Evolutionary conservation across 2,888 invertebrate species (phyloP), one percentile per base, ranked within the genome.

Genomic region (Cephus sareptanus): DNA sequence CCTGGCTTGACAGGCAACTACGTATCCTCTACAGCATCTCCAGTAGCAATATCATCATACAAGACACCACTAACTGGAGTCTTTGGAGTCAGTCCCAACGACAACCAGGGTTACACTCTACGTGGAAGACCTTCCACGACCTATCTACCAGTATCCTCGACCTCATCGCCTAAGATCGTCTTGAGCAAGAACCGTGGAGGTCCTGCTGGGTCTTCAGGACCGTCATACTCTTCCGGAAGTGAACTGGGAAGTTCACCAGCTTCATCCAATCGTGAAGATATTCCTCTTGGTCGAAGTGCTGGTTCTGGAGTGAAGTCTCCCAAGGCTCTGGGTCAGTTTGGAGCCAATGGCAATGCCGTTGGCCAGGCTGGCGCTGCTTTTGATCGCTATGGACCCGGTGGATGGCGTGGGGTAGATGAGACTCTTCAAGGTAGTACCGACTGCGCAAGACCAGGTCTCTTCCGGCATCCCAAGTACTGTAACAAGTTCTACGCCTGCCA

Each of bases 401-500:
- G 94, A 34, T 92, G 92, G 90, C 92, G 94, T 82, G 93, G 93
- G 4, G 75, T 81, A 23, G 87, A 89, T 33, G 86, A 88, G 34
- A 82, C 91, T 93, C 81, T 95, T 93, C 93, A 93, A 93, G 92
- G 92, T 3, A 90, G 87, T 11, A 90, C 90, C 11, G 91, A 92
- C 34, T 94, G 94, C 79, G 93, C 92, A 34, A 88, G 93, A 75
- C 91, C 93, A 2, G 94, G 94, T 81, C 91, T 94, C 2, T 94
- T 94, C 89, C 85, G 93, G 77, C 96, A 96, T 89, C 96, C 96
- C 0, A 95, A 94, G 82, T 94, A 95, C 86, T 96, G 96, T 88
- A 96, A 96, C 89, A 96, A 96, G 89, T 96, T 96, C 93, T 96
- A 96, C 88, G 94, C 96, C 56, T 96, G 96, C 89, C 94, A 95